A percentile compares a stretch with the other conserved stretches of the same genome.
phyloP scores from a whole-genome alignment of 2,797 vertebrate genomes.

The Fistularia commersonii region DNA sequence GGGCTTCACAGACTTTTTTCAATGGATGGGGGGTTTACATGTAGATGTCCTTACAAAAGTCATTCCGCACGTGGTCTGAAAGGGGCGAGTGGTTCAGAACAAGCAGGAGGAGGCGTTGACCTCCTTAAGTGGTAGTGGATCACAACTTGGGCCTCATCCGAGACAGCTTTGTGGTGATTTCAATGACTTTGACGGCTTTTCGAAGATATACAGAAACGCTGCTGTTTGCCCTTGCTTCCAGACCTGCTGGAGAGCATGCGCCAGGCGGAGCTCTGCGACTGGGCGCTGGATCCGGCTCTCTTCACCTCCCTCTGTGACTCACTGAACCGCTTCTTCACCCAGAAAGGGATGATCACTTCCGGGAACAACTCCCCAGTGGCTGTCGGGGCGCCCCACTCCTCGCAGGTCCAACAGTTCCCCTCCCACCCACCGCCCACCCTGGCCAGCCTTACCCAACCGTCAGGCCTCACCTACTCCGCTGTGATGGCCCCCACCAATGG shows the following conservation, averaged over 20 bases:
- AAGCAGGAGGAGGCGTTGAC: too few species aligned
- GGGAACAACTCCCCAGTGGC: constrained; percentile 58
- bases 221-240: too few species aligned
- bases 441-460: constrained; percentile 70
- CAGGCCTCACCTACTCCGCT: constrained; percentile 61
- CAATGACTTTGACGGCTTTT: too few species aligned
- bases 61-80: too few species aligned
- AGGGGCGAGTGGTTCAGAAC: too few species aligned
- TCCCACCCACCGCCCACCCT: constrained; percentile 51
- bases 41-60: too few species aligned
- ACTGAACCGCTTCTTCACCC: constrained; percentile 94
- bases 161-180: too few species aligned
- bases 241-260: constrained; percentile 94
- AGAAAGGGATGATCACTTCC: constrained; percentile 84
- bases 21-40: too few species aligned
- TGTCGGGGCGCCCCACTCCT: constrained; percentile 42
- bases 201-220: too few species aligned
- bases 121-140: too few species aligned
- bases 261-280: constrained; percentile 94
- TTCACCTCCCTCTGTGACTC: constrained; percentile 97
- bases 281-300: constrained; percentile 90
- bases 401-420: constrained; percentile 33
- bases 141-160: too few species aligned
- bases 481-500: constrained; percentile 37
- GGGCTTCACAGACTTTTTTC: too few species aligned